These are phyloP conservation scores for Muscidifurax raptorellus DNA, from an alignment of 1,140 invertebrate genomes.

Conservation along the genomic window DNA sequence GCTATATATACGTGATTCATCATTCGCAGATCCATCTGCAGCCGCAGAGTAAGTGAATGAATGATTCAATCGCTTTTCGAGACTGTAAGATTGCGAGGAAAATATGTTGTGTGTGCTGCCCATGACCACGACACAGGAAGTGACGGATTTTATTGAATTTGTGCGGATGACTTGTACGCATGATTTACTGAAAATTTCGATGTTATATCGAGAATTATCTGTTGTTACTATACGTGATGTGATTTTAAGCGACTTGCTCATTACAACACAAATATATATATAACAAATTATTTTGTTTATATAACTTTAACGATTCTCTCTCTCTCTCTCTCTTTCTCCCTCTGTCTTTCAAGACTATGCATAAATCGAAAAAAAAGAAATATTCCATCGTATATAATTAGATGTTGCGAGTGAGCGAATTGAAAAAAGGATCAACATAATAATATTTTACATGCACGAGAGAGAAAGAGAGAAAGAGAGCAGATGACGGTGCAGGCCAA, in stretches of 20 bases:
- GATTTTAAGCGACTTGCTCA: too few species aligned
- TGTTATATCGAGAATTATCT: too few species aligned
- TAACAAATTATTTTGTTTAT: too few species aligned
- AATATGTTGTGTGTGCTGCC: too few species aligned
- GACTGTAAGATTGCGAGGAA: not conserved
- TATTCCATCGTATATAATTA: not conserved
- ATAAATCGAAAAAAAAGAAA: too few species aligned
- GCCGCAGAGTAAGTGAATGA: not conserved
- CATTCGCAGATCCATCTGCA: slow-evolving; percentile 18
- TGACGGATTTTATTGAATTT: not conserved
- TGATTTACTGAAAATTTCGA: too few species aligned
- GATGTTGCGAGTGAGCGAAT: slow-evolving; percentile 4
- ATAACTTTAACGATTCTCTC: too few species aligned
- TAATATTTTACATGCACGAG: slow-evolving; percentile 6
- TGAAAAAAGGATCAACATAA: slow-evolving; percentile 30
- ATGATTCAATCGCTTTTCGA: slow-evolving; percentile 31
- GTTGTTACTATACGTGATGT: too few species aligned
- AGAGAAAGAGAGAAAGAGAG: not conserved
- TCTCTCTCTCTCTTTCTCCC: too few species aligned
- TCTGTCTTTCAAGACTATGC: too few species aligned
- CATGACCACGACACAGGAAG: slow-evolving; percentile 13
- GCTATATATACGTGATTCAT: slow-evolving; percentile 9
- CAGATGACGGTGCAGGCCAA: not conserved
- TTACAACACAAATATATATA: too few species aligned
- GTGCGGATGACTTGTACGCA: too few species aligned